Evolutionary conservation across 2,797 vertebrate species (phyloP).

Genomic region (Rhabdophis nuchalis): DNA sequence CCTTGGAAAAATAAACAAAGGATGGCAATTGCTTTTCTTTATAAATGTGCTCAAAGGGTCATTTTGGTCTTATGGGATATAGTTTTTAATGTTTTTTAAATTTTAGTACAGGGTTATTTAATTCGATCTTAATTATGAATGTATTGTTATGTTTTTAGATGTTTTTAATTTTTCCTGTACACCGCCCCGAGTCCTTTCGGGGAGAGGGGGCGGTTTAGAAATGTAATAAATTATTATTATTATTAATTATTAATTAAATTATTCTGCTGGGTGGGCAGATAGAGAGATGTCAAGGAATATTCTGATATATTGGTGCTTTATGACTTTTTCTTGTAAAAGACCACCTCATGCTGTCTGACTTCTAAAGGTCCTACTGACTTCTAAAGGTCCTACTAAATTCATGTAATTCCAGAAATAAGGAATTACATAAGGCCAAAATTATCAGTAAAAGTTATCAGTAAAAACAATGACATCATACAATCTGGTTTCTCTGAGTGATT

Average conservation of each 20-base stretch:
- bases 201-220: too few relatives aligned
- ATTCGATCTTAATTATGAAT: too few relatives aligned
- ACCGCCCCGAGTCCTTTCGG: too few relatives aligned
- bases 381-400: background rate
- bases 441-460: background rate
- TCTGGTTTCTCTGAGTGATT: background rate
- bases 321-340: background rate
- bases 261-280: background rate
- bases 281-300: background rate
- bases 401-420: background rate
- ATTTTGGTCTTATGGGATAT: too few relatives aligned
- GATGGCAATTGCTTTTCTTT: background rate
- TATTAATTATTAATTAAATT: too few relatives aligned
- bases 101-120: too few relatives aligned
- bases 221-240: too few relatives aligned
- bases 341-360: background rate
- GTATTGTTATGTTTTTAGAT: too few relatives aligned
- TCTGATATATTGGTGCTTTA: background rate
- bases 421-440: background rate
- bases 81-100: too few relatives aligned
- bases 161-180: too few relatives aligned
- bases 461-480: background rate
- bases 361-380: background rate
- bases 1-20: background rate
- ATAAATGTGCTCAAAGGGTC: background rate